phyloP scores from a whole-genome alignment of 2,797 vertebrate genomes.

The Gymnodraco acuticeps region DNA sequence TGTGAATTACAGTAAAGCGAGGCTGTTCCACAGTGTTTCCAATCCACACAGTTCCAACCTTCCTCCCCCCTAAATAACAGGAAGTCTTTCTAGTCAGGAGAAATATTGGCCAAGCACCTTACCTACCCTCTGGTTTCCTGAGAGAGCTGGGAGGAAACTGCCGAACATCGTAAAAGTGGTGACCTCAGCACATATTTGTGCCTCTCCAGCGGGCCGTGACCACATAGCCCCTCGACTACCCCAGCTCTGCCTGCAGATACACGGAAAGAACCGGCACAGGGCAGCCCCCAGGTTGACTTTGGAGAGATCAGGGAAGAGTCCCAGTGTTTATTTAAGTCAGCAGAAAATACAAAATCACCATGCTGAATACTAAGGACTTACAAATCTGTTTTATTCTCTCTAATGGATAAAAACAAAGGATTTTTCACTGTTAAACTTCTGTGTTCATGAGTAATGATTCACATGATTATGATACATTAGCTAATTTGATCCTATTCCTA shows the following conservation, averaged over 20 bases:
- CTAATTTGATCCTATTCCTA: constrained; percentile 1
- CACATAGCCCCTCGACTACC: constrained; percentile 63
- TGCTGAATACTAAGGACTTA: constrained; percentile 33
- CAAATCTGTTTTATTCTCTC: constrained; percentile 15
- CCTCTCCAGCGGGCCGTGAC: constrained; percentile 69
- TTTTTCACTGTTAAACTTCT: background rate
- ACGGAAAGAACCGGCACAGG: constrained; percentile 48
- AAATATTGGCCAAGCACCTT: constrained; percentile 81
- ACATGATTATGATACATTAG: constrained; percentile 6
- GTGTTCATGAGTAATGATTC: background rate
- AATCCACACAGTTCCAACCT: constrained; percentile 22
- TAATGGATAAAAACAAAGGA: background rate
- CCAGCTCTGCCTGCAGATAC: constrained; percentile 43
- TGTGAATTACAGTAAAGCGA: constrained; percentile 31
- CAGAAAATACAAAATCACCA: constrained; percentile 59
- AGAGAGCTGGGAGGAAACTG: constrained; percentile 87
- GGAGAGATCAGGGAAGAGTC: constrained; percentile 52
- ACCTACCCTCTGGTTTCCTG: constrained; percentile 91
- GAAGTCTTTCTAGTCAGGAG: constrained; percentile 82
- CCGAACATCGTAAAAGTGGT: constrained; percentile 72
- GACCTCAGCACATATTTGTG: constrained; percentile 84
- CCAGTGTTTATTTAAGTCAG: constrained; percentile 73
- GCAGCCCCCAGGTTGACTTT: constrained; percentile 55
- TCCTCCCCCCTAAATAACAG: constrained; percentile 74
- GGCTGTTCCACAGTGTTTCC: constrained; percentile 28